Evolutionary conservation across 2,888 invertebrate genomes (phyloP), one percentile per base, ranked within the genome.

Genomic region (Andrena bucephala): DNA sequence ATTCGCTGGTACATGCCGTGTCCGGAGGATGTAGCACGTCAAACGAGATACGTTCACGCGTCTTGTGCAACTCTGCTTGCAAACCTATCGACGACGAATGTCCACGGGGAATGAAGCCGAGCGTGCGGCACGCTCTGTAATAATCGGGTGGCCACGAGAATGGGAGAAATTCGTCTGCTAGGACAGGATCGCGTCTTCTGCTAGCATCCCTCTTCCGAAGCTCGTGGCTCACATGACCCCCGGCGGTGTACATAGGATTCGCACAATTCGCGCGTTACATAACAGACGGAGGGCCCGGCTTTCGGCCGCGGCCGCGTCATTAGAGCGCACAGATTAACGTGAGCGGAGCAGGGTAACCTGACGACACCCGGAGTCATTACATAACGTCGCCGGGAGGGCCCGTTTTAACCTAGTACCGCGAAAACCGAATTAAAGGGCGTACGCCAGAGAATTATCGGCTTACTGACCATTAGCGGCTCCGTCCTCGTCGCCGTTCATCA

Each of bases 401-500:
- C 63, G 67, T 50, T 83, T 86, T 85, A 84, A 86, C 76, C 83
- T 83, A 63, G 63, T 52, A 60, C 57, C 24, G 27, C 13, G 57
- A 42, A 27, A 36, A 27, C 31, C 20, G 8, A 8, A 68, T 52
- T 20, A 48, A 57, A 77, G 7, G 42, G 27, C 42, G 60, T n/a
- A 7, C 33, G 71, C 65, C 62, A n/a, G 54, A 70, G 54, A 74
- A 74, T 73, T 57, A 76, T 36, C 33, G 10, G 77, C 4, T 42
- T 75, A 88, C 90, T 88, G 69, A 90, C 90, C 90, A 75, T 77
- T 83, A 54, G 77, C 57, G 20, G 87, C 84, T 71, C 68, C 85
- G 24, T 86, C 85, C 60, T 89, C 87, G 50, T 87, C 90, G 83
- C 93, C 92, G 85, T 92, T 93, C 79, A 92, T 85, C 87, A 93